phyloP scores from a whole-genome alignment of 2,888 invertebrate species.

The Helleia helle region DNA sequence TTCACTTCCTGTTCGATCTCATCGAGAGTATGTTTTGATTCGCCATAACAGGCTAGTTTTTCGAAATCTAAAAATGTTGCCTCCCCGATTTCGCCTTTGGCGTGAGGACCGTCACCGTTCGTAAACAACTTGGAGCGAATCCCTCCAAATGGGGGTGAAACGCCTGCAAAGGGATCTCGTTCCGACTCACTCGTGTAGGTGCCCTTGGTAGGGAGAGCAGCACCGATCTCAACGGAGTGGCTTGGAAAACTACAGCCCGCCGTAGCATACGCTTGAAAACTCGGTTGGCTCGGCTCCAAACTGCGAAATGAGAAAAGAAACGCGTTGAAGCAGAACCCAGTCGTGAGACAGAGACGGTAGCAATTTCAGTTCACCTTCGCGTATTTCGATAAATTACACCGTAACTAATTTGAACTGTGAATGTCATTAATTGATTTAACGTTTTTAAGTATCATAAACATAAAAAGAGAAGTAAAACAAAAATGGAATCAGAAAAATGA shows the following conservation, averaged over 20 bases:
- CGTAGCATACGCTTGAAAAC: conserved; percentile 67
- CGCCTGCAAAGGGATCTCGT: conserved; percentile 47
- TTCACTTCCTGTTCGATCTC: conserved; percentile 67
- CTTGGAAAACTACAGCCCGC: conserved; percentile 71
- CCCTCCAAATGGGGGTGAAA: conserved; percentile 41
- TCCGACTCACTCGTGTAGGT: conserved; percentile 45
- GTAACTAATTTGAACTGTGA: conserved; percentile 62
- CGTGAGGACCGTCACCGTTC: conserved; percentile 32
- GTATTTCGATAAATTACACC: conserved; percentile 66
- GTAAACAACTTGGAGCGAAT: background rate
- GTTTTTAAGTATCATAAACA: conserved; percentile 39
- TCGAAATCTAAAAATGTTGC: conserved; percentile 63
- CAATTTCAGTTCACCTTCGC: conserved; percentile 53
- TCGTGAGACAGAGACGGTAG: conserved; percentile 61
- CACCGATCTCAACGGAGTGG: conserved; percentile 62
- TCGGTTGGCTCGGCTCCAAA: conserved; percentile 74
- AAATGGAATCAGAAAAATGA: too few species aligned
- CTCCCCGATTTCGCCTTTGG: conserved; percentile 60
- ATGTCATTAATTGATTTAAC: conserved; percentile 55
- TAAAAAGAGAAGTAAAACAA: too few species aligned
- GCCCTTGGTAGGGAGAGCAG: conserved; percentile 44
- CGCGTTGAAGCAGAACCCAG: conserved; percentile 56
- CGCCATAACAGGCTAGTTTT: conserved; percentile 42
- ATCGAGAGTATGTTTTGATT: conserved; percentile 55
- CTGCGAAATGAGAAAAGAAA: conserved; percentile 74